Evolutionary conservation across 1,140 invertebrate species (phyloP).

Genomic region (Drosophila albomicans): DNA sequence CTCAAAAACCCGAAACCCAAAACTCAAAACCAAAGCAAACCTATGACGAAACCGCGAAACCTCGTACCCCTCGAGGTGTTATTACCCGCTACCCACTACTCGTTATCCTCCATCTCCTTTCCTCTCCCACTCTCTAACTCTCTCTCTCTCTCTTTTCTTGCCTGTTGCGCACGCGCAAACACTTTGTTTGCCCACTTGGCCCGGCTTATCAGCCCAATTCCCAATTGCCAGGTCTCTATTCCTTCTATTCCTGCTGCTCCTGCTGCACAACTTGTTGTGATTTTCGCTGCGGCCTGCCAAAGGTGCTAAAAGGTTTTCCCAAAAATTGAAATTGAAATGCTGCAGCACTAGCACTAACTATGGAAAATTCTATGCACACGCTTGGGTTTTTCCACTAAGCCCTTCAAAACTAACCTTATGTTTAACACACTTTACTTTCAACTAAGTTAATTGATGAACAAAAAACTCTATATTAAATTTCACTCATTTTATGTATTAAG

Average conservation of each 20-base stretch:
- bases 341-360: not conserved
- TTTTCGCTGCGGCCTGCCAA: slow-evolving; percentile 58
- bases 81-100: slow-evolving; percentile 20
- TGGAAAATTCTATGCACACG: slow-evolving; percentile 16
- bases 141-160: not conserved
- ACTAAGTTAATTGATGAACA: not conserved
- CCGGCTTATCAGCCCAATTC: slow-evolving; percentile 45
- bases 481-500: too few species aligned
- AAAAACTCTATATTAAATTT: not conserved
- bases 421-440: not conserved
- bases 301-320: slow-evolving; percentile 80
- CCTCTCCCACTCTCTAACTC: not conserved
- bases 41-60: slow-evolving; percentile 40
- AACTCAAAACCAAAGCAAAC: slow-evolving; percentile 38
- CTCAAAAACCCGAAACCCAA: slow-evolving; percentile 32
- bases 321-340: not conserved
- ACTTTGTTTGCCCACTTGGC: slow-evolving; percentile 47
- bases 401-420: slow-evolving; percentile 21
- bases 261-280: slow-evolving; percentile 70
- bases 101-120: slow-evolving; percentile 7
- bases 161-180: slow-evolving; percentile 28
- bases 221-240: slow-evolving; percentile 18
- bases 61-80: slow-evolving; percentile 50
- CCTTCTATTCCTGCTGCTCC: not conserved
- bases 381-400: slow-evolving; percentile 9